Base-by-base conservation (phyloP, 2,888 invertebrate genomes). In the Pterostichus madidus region DNA sequence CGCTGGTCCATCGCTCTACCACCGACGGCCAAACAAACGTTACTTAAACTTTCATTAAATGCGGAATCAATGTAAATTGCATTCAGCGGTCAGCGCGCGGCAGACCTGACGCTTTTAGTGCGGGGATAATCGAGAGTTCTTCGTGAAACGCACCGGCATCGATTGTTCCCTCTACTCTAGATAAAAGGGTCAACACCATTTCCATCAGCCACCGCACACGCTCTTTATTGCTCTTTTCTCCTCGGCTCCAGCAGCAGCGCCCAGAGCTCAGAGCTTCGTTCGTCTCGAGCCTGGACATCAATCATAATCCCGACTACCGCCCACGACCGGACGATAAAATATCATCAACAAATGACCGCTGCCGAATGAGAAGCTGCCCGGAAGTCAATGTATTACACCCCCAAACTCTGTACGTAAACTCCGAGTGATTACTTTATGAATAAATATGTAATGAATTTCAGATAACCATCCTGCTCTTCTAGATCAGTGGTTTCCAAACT, bases 21-120 rank as follows among this genome's bases (percentile, higher is more conserved):
- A 83, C 84, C 84, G 84, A 80, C 83, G 83, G 82, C 84, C 85
- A 85, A 85, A 87, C 87, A 87, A 87, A 88, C 87, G 86, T 86
- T 86, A 86, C 87, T 87, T 86, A 87, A 88, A 87, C 86, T 88
- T 88, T 88, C 88, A 88, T 88, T 88, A 88, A 87, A 88, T 86
- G 87, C 86, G 85, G 87, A 88, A 88, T 88, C 88, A 88, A 88
- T 88, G 88, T 88, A 88, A 88, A 88, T 88, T 88, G 87, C 88
- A 88, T 88, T 88, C 88, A 86, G 87, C 85, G 88, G 88, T 88
- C 88, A 88, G 87, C 84, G 86, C 83, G 87, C 87, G 85, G n/a
- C 39, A 49, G 82, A 82, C 77, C 77, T 77, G 83, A 83, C 77
- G 83, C 83, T 87, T 88, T 87, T 87, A 88, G 86, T 86, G 86